Evolutionary conservation across 2,888 invertebrate species (phyloP).

Genomic region (Tetranychus truncatus): DNA sequence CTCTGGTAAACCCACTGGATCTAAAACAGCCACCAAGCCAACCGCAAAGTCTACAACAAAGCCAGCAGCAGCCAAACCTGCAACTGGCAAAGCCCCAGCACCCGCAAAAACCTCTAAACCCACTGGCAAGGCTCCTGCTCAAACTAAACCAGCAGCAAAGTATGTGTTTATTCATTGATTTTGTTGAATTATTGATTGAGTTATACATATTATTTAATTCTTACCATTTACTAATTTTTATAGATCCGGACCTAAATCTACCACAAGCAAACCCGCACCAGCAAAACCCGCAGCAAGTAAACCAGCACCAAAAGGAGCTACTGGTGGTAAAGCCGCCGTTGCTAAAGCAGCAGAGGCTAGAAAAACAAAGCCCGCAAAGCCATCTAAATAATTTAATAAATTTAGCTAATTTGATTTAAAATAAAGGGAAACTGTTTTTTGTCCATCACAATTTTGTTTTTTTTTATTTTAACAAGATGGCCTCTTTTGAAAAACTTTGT

Average conservation of each 20-base stretch:
- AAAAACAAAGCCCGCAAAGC: not conserved
- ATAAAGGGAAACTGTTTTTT: conserved; percentile 1
- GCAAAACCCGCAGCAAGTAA: not conserved
- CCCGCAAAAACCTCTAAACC: not conserved
- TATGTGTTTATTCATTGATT: not conserved
- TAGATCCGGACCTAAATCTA: not conserved
- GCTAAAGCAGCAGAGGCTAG: conserved; percentile 4
- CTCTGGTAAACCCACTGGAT: not conserved
- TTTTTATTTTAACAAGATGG: not conserved
- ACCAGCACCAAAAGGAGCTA: conserved; percentile 4
- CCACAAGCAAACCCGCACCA: not conserved
- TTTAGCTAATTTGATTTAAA: not conserved
- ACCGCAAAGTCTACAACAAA: not conserved
- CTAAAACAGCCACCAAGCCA: not conserved
- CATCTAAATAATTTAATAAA: not conserved
- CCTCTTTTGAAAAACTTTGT: not conserved
- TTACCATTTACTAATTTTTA: not conserved
- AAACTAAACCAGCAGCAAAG: conserved; percentile 3
- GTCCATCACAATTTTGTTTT: not conserved
- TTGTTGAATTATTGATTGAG: not conserved
- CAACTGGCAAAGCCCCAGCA: conserved; percentile 2
- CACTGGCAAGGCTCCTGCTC: conserved; percentile 3
- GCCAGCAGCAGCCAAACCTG: conserved; percentile 2
- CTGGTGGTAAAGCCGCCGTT: not conserved
- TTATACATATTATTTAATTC: not conserved